Evolutionary conservation across 2,888 invertebrate species (phyloP), one percentile per base, ranked within the genome.

Genomic region (Rhaphigaster nebulosa): DNA sequence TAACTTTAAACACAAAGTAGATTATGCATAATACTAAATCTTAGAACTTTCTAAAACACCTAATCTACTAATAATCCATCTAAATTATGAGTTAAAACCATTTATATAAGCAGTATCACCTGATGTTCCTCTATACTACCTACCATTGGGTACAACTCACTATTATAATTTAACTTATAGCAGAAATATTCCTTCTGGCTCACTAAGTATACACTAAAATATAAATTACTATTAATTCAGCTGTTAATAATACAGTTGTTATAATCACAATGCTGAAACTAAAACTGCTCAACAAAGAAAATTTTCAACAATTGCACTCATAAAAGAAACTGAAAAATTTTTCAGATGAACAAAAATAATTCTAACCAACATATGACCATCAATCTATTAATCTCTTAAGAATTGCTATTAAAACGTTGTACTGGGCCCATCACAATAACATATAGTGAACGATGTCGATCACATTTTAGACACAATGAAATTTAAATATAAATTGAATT

Each of bases 181-280:
- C 70, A 76, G 34, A 38, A 76, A 20, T 34, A 76, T 76, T 38
- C 38, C 70, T 76, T 38, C 70, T 76, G 70, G 34, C 20, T 76
- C 70, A 76, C 34, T 76, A 38, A 76, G 38, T 6, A 76, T 76
- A 76, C 70, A 76, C 38, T 76, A 20, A 34, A 76, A 76, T 38
- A 76, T 18, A 12, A 5, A 29, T 29, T 56, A n/a, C 6, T 70
- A 38, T 20, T 38, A 23, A 38, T 76, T 76, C 70, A 76, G 70
- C 70, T 76, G 70, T 76, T 76, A 76, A 76, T 76, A 76, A 76
- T 76, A 76, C 70, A 76, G 34, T 76, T 76, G 70, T 76, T 65
- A 15, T 20, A 1, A 76, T 18, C 5, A 38, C 4, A 13, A 60
- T 60, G 60, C 60, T 60, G 1, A 60, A 60, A 29, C n/a, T 60